These are phyloP conservation scores for Eulemur coronatus DNA, from an alignment of 2,797 vertebrate genomes.

Conservation along the genomic window DNA sequence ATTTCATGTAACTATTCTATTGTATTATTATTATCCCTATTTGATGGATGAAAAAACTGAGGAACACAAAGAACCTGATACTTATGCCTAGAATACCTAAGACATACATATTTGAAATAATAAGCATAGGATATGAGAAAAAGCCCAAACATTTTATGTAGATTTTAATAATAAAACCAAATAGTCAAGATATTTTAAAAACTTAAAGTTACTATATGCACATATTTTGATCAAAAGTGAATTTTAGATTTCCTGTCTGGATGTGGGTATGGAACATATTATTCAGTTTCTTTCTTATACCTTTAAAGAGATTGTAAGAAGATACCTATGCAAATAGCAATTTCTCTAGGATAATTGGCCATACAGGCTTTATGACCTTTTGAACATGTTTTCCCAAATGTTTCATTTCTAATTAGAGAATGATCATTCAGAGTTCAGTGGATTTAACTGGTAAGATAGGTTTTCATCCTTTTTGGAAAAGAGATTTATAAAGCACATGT, in stretches of 20 bases:
- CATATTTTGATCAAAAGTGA: conserved; percentile 13
- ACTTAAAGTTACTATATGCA: neutral
- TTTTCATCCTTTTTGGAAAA: conserved; percentile 50
- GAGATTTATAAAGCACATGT: neutral
- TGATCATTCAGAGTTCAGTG: conserved; percentile 42
- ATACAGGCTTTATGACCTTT: neutral
- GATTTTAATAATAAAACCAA: conserved; percentile 21
- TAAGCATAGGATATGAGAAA: neutral
- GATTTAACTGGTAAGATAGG: conserved; percentile 3
- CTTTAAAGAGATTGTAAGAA: neutral
- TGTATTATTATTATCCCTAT: neutral
- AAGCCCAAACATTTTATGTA: neutral
- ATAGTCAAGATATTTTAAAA: neutral
- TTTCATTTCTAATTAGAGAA: conserved; percentile 29
- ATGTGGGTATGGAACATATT: neutral
- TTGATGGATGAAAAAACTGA: neutral
- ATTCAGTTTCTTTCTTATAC: conserved; percentile 23
- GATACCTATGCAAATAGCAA: neutral
- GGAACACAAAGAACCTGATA: neutral
- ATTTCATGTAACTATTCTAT: neutral
- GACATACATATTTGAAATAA: conserved; percentile 12
- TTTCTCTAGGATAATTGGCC: conserved; percentile 35
- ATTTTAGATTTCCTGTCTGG: neutral
- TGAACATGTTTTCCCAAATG: conserved; percentile 29
- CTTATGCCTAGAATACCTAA: neutral